Conservation (phyloP, 2,888 invertebrate species). For the Saturnia japonica region DNA sequence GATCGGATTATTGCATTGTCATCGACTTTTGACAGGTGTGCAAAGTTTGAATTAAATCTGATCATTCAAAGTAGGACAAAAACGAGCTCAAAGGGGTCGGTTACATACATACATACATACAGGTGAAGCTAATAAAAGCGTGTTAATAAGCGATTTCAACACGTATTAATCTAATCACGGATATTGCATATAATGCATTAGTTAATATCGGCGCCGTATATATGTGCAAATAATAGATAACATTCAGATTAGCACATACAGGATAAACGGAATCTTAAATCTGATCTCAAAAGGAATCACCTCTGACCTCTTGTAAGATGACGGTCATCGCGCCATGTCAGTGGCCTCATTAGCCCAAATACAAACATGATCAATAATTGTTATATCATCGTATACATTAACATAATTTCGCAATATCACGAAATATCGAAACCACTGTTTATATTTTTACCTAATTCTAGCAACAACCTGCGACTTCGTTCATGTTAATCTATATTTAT, state of each 20-base stretch:
- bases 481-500: no score
- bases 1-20: no score
- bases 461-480: not conserved
- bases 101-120: no score
- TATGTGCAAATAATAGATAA: not conserved
- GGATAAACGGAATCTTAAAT: not conserved
- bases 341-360: constrained; percentile 41
- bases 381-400: constrained; percentile 46
- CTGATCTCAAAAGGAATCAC: constrained; percentile 4
- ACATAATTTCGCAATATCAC: constrained; percentile 39
- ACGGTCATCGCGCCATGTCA: constrained; percentile 36
- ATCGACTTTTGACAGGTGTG: no score
- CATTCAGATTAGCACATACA: constrained; percentile 1
- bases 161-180: not conserved
- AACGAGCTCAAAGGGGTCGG: no score
- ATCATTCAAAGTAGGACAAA: no score
- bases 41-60: no score
- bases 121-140: no score
- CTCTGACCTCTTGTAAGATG: constrained; percentile 23
- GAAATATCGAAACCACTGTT: constrained; percentile 4
- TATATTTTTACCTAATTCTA: not conserved
- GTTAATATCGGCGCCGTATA: not conserved
- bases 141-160: no score
- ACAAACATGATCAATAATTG: constrained; percentile 30
- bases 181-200: not conserved